Conservation (phyloP, 2,888 invertebrate genomes). For the Anarsia innoxiella region DNA sequence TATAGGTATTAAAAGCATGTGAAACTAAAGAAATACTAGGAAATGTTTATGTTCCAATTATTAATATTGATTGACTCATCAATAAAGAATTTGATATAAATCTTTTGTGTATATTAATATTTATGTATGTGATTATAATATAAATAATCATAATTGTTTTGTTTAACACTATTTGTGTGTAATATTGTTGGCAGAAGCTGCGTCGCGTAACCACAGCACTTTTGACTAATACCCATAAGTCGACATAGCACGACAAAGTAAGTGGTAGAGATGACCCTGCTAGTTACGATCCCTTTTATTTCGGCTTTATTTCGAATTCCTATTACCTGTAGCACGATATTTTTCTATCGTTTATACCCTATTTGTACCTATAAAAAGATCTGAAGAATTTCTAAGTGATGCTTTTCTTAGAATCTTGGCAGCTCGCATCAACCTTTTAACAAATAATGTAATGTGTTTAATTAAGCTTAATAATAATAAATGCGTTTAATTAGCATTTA, state of each 20-base stretch:
- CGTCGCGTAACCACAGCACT: slow-evolving; percentile 38
- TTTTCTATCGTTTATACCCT: background rate
- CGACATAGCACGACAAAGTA: slow-evolving; percentile 38
- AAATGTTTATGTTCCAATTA: no score
- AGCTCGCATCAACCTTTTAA: no score
- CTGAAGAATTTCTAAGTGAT: no score
- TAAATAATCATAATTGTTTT: no score
- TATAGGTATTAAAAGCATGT: no score
- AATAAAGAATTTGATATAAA: slow-evolving; percentile 4
- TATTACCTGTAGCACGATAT: background rate
- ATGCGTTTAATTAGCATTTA: no score
- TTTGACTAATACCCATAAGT: slow-evolving; percentile 31
- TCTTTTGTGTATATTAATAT: slow-evolving; percentile 10
- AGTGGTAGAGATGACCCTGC: slow-evolving; percentile 29
- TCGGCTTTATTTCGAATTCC: background rate
- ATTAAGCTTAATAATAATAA: no score
- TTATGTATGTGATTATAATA: slow-evolving; percentile 29
- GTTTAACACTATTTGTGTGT: slow-evolving; percentile 32
- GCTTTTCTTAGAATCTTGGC: no score
- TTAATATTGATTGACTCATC: no score
- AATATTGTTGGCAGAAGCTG: slow-evolving; percentile 50
- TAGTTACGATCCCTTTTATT: slow-evolving; percentile 4
- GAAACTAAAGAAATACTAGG: no score
- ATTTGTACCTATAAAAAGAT: no score
- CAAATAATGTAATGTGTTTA: no score